These are phyloP conservation scores for Cephus pulcher DNA, from an alignment of 2,888 invertebrate genomes.

Conservation along the genomic window DNA sequence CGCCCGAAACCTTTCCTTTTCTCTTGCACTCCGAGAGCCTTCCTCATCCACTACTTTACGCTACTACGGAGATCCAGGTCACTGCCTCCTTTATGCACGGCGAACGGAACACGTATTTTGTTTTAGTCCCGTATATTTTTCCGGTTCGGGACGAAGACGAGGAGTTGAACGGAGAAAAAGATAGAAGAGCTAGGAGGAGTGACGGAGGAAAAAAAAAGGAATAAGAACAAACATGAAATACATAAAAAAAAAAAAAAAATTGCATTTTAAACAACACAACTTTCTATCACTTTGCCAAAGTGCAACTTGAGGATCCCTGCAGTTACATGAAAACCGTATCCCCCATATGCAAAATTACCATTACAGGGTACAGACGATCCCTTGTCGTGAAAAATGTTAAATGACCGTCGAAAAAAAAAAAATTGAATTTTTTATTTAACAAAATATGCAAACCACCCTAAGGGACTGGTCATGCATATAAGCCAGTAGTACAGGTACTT, in stretches of 20 bases:
- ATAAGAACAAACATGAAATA: neutral
- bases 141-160: neutral
- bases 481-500: neutral
- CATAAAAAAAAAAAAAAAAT: neutral
- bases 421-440: neutral
- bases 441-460: no score
- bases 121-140: constrained; percentile 26
- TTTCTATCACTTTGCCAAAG: neutral
- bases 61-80: constrained; percentile 12
- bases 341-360: no score
- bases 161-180: neutral
- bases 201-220: neutral
- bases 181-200: no score
- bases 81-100: constrained; percentile 22
- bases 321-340: no score
- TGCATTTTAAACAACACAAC: neutral
- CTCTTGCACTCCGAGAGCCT: neutral
- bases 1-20: constrained; percentile 16
- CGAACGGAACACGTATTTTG: constrained; percentile 40
- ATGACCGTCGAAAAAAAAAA: no score
- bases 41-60: neutral
- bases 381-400: no score
- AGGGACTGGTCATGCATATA: neutral
- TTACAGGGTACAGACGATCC: no score
- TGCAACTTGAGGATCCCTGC: neutral